Base-by-base conservation (phyloP, 1,140 invertebrate species). In the Armadillidium nasatum region DNA sequence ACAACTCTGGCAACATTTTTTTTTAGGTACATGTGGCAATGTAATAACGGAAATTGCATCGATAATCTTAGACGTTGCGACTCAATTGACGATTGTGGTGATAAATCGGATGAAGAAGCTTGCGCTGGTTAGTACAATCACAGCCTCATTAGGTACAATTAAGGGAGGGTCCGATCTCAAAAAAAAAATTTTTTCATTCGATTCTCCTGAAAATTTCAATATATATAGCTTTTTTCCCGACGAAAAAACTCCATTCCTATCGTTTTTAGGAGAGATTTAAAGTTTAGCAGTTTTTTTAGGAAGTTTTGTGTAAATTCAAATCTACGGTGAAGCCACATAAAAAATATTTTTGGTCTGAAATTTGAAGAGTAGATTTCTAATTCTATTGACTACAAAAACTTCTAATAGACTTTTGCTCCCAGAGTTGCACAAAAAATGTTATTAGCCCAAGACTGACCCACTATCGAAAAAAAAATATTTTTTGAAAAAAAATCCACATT, bases 1-100 rank as follows among this genome's bases (percentile, higher is more conserved):
- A n/a, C n/a, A n/a, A n/a, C n/a, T n/a, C n/a, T n/a, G n/a, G n/a
- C n/a, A n/a, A n/a, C n/a, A n/a, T n/a, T n/a, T n/a, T 33, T 33
- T 33, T 60, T 4, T 19, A 60, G 50, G 50, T 60, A 60, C 50
- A 15, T 3, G 3, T 60, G 50, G 50, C 50, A 85, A 33, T 88
- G 88, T 82, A 78, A 78, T 44, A 87, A 87, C 78, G 82, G 85
- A 76, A 83, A 84, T 44, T 88, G 88, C 79, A 85, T 89, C 54
- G 81, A 84, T 7, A 82, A 83, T 9, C 43, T 33, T 43, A 71
- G 72, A 60, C 66, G 86, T 0, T 94, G 92, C 84, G 90, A 94
- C 83, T 85, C 85, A 0, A 83, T 85, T 71, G 82, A 88, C 70
- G 89, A 94, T 82, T 94, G 93, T 83, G 84, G 86, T 1, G 90